Evolutionary conservation across 2,888 invertebrate species (phyloP).

Genomic region (Hedychridium roseum): DNA sequence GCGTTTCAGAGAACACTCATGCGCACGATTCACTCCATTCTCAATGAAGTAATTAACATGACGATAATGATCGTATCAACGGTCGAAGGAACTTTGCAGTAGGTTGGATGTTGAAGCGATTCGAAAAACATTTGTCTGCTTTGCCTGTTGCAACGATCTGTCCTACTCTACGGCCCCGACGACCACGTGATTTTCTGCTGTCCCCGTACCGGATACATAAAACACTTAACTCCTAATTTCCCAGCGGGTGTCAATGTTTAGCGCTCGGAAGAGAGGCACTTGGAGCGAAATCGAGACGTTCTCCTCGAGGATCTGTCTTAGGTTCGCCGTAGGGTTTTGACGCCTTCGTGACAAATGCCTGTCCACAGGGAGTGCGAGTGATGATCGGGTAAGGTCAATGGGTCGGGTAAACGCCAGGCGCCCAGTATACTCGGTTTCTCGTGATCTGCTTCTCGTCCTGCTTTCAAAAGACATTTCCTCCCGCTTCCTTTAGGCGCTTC

Average conservation of each 20-base stretch:
- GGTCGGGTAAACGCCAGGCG: conserved; percentile 49
- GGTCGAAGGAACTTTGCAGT: background rate
- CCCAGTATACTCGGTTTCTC: conserved; percentile 24
- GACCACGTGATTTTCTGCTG: no score
- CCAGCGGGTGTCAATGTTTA: conserved; percentile 39
- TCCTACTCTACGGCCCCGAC: no score
- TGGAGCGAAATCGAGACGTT: conserved; percentile 17
- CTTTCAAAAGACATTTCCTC: conserved; percentile 49
- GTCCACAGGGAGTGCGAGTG: conserved; percentile 9
- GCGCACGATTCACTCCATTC: no score
- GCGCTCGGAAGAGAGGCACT: conserved; percentile 17
- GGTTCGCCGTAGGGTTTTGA: conserved; percentile 45
- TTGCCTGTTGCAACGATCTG: no score
- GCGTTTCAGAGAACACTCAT: no score
- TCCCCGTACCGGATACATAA: conserved; percentile 55
- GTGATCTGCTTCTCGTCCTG: conserved; percentile 49
- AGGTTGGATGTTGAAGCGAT: no score
- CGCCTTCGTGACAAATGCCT: conserved; percentile 50
- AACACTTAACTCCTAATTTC: conserved; percentile 57
- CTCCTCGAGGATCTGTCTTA: no score
- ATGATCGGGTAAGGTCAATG: conserved; percentile 40
- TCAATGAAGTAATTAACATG: no score
- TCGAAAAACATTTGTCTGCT: no score
- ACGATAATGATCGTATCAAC: conserved; percentile 4
- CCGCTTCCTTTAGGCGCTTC: conserved; percentile 18